Percentiles rank a stretch among this genome's conserved stretches.
These are phyloP conservation scores for Lordiphosa mommai DNA, from an alignment of 1,140 invertebrate species.

Conservation along the genomic window DNA sequence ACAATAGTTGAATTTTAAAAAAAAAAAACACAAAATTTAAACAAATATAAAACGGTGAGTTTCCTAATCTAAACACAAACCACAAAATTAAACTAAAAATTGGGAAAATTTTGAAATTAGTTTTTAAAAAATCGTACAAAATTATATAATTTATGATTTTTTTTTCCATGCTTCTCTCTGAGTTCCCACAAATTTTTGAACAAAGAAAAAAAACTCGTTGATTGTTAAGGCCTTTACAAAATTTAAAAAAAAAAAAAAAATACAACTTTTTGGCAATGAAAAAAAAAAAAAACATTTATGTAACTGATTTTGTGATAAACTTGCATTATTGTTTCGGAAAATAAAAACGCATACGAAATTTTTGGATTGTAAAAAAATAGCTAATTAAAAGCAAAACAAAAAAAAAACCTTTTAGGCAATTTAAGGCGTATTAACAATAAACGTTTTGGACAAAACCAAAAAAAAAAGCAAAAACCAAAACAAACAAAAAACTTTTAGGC, in stretches of 20 bases:
- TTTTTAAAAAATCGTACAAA: conserved; percentile 31
- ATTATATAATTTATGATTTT: conserved; percentile 25
- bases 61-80: conserved; percentile 65
- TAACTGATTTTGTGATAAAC: conserved; percentile 79
- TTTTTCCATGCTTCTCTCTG: conserved; percentile 22
- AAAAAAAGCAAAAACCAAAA: conserved; percentile 12
- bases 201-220: conserved; percentile 52
- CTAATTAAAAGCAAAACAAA: conserved; percentile 55
- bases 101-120: conserved; percentile 18
- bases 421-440: conserved; percentile 80
- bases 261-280: conserved; percentile 53
- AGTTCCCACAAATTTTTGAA: conserved; percentile 27
- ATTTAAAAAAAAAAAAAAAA: conserved; percentile 47
- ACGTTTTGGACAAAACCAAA: conserved; percentile 57
- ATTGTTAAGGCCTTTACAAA: conserved; percentile 78
- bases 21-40: conserved; percentile 62
- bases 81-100: conserved; percentile 21
- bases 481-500: conserved; percentile 56
- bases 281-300: conserved; percentile 39
- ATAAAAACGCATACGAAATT: conserved; percentile 60
- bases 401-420: conserved; percentile 72
- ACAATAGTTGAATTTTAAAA: conserved; percentile 78
- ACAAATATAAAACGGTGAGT: conserved; percentile 69
- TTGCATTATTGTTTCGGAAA: conserved; percentile 57
- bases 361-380: conserved; percentile 73